Percentiles rank a stretch among this genome's conserved stretches.
Conservation (phyloP, 1,140 invertebrate species). For the Lethrus apterus region DNA sequence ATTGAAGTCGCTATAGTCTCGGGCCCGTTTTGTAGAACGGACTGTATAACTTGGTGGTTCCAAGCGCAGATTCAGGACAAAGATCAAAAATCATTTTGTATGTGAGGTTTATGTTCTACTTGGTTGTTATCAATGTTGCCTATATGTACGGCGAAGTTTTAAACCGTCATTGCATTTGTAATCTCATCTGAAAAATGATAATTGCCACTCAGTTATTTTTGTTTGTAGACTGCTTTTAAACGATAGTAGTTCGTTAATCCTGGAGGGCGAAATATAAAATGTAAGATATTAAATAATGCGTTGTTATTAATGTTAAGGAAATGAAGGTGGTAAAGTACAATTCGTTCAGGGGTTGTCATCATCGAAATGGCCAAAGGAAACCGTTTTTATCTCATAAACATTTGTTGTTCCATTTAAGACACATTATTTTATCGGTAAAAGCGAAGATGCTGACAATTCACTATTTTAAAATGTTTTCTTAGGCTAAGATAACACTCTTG, state of each 20-base stretch:
- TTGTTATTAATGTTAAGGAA: conserved; percentile 26
- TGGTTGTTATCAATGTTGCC: conserved; percentile 10
- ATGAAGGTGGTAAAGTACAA: conserved; percentile 30
- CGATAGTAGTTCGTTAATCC: neutral
- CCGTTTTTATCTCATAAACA: conserved; percentile 36
- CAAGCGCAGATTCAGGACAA: too few species aligned
- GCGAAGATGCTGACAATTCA: conserved; percentile 36
- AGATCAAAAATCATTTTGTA: too few species aligned
- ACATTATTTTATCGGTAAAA: conserved; percentile 36
- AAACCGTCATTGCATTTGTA: conserved; percentile 1
- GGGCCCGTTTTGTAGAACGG: too few species aligned
- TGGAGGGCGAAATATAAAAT: neutral
- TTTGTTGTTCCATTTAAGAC: conserved; percentile 36
- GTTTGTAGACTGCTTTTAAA: neutral
- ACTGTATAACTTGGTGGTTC: too few species aligned
- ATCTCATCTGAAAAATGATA: conserved; percentile 12
- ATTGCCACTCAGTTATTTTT: conserved; percentile 2
- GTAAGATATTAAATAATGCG: neutral
- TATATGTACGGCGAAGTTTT: conserved; percentile 6
- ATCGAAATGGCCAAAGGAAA: conserved; percentile 26
- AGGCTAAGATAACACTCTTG: conserved; percentile 35
- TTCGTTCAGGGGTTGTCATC: conserved; percentile 19
- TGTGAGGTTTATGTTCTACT: conserved; percentile 6
- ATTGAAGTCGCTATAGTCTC: too few species aligned
- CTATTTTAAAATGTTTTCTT: conserved; percentile 40